Percentiles rank a stretch among this genome's conserved stretches.
Evolutionary conservation across 2,797 vertebrate genomes (phyloP).

Genomic region (Nannoperca australis): DNA sequence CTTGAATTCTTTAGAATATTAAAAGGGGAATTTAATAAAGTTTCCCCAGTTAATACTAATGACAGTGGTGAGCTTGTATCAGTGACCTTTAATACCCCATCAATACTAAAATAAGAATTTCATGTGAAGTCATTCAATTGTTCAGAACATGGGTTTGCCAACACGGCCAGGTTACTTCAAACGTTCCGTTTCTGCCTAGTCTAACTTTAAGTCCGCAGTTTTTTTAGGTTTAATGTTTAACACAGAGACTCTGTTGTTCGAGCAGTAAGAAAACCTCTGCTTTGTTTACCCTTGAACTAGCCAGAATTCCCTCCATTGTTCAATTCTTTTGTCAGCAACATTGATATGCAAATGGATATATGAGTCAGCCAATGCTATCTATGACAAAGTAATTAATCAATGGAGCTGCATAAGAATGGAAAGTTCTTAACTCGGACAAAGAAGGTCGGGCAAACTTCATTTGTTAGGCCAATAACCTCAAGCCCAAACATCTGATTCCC

Average conservation of each 20-base stretch:
- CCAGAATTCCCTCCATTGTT: conserved; percentile 47
- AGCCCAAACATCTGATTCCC: conserved; percentile 63
- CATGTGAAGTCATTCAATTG: not conserved
- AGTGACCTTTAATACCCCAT: not conserved
- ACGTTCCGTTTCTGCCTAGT: not conserved
- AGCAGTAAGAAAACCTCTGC: conserved; percentile 29
- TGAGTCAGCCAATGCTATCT: conserved; percentile 33
- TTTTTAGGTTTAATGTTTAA: not conserved
- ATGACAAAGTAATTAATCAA: conserved; percentile 74
- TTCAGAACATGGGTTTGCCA: not conserved
- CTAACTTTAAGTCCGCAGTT: not conserved
- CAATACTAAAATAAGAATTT: conserved; percentile 4
- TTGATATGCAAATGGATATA: conserved; percentile 73
- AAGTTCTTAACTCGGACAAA: conserved; percentile 64
- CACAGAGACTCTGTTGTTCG: not conserved
- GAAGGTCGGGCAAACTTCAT: conserved; percentile 60
- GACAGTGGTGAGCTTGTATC: not conserved
- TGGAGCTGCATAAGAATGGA: conserved; percentile 62
- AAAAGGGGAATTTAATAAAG: not conserved
- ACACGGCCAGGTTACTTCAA: not conserved
- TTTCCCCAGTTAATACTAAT: not conserved
- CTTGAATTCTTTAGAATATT: not conserved
- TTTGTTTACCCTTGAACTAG: conserved; percentile 65
- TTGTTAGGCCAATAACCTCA: conserved; percentile 38
- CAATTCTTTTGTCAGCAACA: conserved; percentile 45